Evolutionary conservation across 2,797 vertebrate genomes (phyloP).

Genomic region (Phalanger gymnotis): DNA sequence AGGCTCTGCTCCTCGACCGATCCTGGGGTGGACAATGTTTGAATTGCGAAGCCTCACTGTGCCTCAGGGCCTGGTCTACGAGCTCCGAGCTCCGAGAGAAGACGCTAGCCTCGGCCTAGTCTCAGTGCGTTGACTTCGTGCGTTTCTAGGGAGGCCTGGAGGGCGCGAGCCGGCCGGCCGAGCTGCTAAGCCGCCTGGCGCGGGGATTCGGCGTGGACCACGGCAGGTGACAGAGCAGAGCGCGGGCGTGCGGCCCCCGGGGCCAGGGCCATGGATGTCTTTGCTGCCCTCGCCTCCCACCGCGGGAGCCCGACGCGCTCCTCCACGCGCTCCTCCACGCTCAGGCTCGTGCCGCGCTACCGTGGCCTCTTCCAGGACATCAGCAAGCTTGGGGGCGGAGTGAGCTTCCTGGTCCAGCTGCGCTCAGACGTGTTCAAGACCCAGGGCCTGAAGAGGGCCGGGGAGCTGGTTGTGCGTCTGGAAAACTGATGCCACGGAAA

Average conservation of each 20-base stretch:
- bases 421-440: conserved; percentile 92
- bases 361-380: conserved; percentile 91
- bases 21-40: conserved; percentile 85
- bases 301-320: conserved; percentile 88
- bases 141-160: conserved; percentile 88
- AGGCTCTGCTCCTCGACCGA: not conserved
- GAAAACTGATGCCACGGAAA: conserved; percentile 74
- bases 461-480: conserved; percentile 89
- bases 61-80: conserved; percentile 90
- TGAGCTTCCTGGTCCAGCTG: conserved; percentile 96
- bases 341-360: conserved; percentile 93
- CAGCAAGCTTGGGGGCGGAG: conserved; percentile 92
- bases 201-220: conserved; percentile 94
- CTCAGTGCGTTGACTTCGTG: conserved; percentile 92
- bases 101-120: conserved; percentile 89
- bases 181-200: conserved; percentile 89
- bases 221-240: conserved; percentile 89
- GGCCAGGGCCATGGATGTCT: conserved; percentile 63
- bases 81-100: conserved; percentile 94
- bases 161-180: conserved; percentile 81
- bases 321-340: conserved; percentile 93
- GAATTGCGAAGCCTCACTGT: conserved; percentile 91
- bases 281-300: conserved; percentile 73
- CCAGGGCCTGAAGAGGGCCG: conserved; percentile 87
- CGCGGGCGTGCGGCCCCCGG: conserved; percentile 88